Evolutionary conservation across 2,797 vertebrate species (phyloP).

Genomic region (Fratercula arctica): DNA sequence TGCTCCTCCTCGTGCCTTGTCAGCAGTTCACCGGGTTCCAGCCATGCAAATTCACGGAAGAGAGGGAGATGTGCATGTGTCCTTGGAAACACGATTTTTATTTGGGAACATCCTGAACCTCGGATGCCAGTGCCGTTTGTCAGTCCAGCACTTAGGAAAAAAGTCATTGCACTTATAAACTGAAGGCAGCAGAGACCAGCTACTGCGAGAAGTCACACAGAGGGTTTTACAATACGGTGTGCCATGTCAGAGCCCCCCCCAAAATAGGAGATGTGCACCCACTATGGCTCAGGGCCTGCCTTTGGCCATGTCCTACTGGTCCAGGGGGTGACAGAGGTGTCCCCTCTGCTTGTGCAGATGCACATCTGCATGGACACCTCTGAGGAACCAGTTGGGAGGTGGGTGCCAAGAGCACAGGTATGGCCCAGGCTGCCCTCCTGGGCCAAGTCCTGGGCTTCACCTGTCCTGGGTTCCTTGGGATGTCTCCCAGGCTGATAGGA

Average conservation of each 20-base stretch:
- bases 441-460: neutral
- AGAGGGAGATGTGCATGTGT: neutral
- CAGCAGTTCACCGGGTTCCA: neutral
- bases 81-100: neutral
- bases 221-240: neutral
- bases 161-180: neutral
- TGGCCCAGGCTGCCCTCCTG: neutral
- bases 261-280: accelerated
- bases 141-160: neutral
- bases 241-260: neutral
- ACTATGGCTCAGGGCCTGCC: neutral
- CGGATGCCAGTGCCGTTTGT: neutral
- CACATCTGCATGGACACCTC: neutral
- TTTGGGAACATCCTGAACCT: slow-evolving; percentile 35
- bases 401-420: neutral
- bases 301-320: neutral
- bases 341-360: neutral
- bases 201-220: neutral
- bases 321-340: neutral
- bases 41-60: neutral
- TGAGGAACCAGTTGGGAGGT: neutral
- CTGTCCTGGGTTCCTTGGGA: accelerated
- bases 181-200: neutral
- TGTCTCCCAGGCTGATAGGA: neutral
- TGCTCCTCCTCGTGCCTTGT: neutral